These are phyloP conservation scores for Apodemus agrarius DNA, from an alignment of 2,797 vertebrate genomes.

Conservation along the genomic window DNA sequence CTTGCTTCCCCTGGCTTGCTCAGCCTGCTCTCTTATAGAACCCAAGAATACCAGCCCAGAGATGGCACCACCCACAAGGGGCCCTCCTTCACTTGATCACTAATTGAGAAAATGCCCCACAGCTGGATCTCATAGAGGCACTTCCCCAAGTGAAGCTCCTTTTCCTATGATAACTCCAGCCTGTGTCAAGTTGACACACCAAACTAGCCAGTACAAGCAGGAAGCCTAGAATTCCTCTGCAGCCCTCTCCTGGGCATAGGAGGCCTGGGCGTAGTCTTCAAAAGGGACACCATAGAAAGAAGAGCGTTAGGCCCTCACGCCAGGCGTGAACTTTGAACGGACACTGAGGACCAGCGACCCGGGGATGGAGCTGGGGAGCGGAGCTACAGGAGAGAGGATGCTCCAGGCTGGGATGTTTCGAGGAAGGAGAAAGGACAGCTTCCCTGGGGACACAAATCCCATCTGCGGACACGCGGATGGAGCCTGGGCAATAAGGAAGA, in stretches of 20 bases:
- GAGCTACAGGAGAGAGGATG: background rate
- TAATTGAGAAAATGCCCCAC: no score
- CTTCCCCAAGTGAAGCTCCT: no score
- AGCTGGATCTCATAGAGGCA: no score
- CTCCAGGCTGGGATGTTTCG: background rate
- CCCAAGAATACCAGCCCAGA: no score
- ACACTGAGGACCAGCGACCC: background rate
- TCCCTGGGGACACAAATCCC: background rate
- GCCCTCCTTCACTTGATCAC: no score
- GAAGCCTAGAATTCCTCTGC: background rate
- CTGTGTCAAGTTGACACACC: no score
- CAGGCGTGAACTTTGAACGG: background rate
- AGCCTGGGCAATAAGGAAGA: background rate
- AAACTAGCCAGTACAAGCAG: no score
- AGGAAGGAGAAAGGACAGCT: background rate
- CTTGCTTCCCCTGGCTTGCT: no score
- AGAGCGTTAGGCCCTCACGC: background rate
- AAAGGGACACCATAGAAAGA: background rate
- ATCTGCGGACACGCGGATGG: rapidly evolving
- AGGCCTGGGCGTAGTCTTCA: background rate
- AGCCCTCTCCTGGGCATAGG: background rate
- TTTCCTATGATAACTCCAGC: no score
- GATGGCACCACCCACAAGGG: no score
- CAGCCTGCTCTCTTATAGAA: no score
- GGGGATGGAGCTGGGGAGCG: background rate